Percentiles rank a stretch among this genome's conserved stretches.
Evolutionary conservation across 2,113 vertebrate species (phyloP).

Genomic region (Elgaria multicarinata): DNA sequence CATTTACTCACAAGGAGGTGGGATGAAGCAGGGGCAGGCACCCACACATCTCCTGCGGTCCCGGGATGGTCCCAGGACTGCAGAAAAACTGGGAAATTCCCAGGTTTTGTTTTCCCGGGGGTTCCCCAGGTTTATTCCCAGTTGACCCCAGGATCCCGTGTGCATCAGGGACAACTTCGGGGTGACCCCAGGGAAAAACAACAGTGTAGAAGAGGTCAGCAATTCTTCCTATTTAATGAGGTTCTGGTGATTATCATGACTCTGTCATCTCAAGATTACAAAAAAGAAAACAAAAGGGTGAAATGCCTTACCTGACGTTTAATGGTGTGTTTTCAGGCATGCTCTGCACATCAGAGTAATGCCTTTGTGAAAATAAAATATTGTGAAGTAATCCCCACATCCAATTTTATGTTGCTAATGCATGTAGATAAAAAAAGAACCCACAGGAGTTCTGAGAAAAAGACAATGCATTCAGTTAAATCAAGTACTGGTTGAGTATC

Average conservation of each 20-base stretch:
- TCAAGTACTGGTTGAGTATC: neutral
- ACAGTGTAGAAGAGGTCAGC: neutral
- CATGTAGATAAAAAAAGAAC: conserved; percentile 6
- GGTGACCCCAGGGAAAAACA: too few relatives aligned
- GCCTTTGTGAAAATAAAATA: conserved; percentile 13
- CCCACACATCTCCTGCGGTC: too few relatives aligned
- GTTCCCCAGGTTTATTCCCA: too few relatives aligned
- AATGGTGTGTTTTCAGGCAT: neutral
- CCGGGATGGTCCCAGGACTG: too few relatives aligned
- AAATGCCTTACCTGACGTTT: neutral
- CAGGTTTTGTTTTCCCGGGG: too few relatives aligned
- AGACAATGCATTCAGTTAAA: neutral
- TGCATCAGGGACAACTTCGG: too few relatives aligned
- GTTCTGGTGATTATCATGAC: neutral
- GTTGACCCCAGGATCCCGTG: too few relatives aligned
- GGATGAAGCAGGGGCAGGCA: too few relatives aligned
- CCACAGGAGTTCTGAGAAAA: neutral
- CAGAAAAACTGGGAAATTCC: too few relatives aligned
- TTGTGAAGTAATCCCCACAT: neutral
- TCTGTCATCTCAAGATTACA: neutral
- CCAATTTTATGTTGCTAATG: neutral
- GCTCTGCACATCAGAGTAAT: conserved; percentile 11
- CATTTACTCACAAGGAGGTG: too few relatives aligned
- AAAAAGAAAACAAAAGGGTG: neutral
- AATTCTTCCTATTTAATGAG: neutral